phyloP scores from a whole-genome alignment of 2,888 invertebrate species.

The Pseudanteris insignis region DNA sequence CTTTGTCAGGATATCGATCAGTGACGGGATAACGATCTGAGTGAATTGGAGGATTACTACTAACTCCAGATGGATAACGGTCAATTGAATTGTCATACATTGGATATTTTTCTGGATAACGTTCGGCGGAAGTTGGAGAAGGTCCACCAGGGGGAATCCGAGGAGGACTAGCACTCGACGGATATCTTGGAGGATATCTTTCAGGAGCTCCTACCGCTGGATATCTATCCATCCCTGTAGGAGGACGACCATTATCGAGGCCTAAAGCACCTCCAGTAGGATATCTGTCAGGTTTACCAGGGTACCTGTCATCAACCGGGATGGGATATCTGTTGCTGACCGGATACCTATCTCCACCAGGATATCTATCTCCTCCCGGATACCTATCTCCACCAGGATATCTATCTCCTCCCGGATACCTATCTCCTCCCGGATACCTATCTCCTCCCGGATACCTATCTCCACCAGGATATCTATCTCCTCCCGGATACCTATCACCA shows the following conservation, averaged over 20 bases:
- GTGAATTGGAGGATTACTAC: slow-evolving; percentile 63
- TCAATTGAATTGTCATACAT: slow-evolving; percentile 55
- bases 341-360: slow-evolving; percentile 54
- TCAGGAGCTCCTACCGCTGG: slow-evolving; percentile 60
- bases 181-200: slow-evolving; percentile 68
- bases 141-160: slow-evolving; percentile 59
- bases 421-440: slow-evolving; percentile 63
- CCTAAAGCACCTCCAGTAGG: slow-evolving; percentile 54
- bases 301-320: slow-evolving; percentile 54
- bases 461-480: slow-evolving; percentile 45
- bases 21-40: slow-evolving; percentile 69
- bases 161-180: slow-evolving; percentile 53
- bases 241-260: slow-evolving; percentile 60
- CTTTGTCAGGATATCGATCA: slow-evolving; percentile 62
- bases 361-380: slow-evolving; percentile 66
- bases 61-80: slow-evolving; percentile 56
- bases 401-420: slow-evolving; percentile 66
- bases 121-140: slow-evolving; percentile 56
- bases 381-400: slow-evolving; percentile 62
- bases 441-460: slow-evolving; percentile 52
- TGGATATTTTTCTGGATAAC: slow-evolving; percentile 67
- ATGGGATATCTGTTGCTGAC: slow-evolving; percentile 67
- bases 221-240: slow-evolving; percentile 57
- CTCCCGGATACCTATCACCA: slow-evolving; percentile 63
- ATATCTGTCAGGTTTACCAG: slow-evolving; percentile 65